Evolutionary conservation across 2,113 vertebrate species (phyloP), one percentile per base, ranked within the genome.

Genomic region (Illadopsis cleaveri): DNA sequence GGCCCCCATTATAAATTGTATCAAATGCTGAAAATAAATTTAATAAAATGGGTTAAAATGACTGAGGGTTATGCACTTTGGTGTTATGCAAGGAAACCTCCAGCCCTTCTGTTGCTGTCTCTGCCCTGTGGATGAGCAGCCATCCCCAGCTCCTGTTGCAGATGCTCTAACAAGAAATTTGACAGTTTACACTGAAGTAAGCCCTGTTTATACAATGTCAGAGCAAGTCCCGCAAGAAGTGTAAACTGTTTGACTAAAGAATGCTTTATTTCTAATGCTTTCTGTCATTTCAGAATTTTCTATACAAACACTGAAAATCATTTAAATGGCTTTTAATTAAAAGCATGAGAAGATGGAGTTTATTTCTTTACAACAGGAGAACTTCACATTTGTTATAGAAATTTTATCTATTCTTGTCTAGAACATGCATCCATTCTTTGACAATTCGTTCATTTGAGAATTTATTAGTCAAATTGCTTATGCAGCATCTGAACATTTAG

Each of bases 221-320:
- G 68, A 83, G 17, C 35, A 83, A 87, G 50, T 11, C n/a, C 28
- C 66, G 57, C 1, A 3, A 33, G 33, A 24, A 93, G 33, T 5
- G 1, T 95, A 96, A 95, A 95, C 80, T 93, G 68, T 92, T 94
- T 92, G 54, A 77, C 47, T 81, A 44, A 94, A 71, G 76, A 86
- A 75, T 83, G 31, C 18, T 82, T 93, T 94, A 70, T 83, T 95
- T 89, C 71, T 68, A 90, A 94, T 44, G 31, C 47, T 70, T 90
- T 77, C 82, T 93, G 91, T 71, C 80, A 73, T 53, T 83, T 89
- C 86, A 94, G 91, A 95, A 92, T 93, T 96, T 93, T 92, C 86
- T 82, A 2, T 62, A 51, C 62, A 95, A 96, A 94, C 83, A 95
- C 4, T 54, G 76, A 78, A 77, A 82, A 66, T 78, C 25, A 81